Conservation (phyloP, 1,140 invertebrate genomes). For the Chrysomallon squamiferum region DNA sequence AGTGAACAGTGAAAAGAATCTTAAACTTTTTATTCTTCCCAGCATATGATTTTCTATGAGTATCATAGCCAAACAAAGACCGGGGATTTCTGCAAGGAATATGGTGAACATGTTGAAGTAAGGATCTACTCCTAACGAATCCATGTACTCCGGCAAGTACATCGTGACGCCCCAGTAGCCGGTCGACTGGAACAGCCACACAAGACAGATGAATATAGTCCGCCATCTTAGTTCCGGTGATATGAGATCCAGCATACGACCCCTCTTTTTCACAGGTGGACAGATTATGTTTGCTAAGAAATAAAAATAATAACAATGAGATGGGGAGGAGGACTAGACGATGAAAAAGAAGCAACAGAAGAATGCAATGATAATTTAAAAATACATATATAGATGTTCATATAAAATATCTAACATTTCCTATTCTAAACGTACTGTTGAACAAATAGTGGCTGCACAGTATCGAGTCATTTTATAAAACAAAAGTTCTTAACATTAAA, state of each 20-base stretch:
- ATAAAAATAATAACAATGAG: slow-evolving; percentile 5
- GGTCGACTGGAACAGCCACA: slow-evolving; percentile 52
- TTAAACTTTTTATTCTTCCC: slow-evolving; percentile 48
- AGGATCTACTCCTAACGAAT: slow-evolving; percentile 37
- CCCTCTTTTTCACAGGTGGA: slow-evolving; percentile 27
- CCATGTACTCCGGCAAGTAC: slow-evolving; percentile 53
- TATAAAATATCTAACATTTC: too few relatives aligned
- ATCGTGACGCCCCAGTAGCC: slow-evolving; percentile 56
- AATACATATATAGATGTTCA: too few relatives aligned
- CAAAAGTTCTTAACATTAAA: too few relatives aligned
- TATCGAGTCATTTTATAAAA: too few relatives aligned
- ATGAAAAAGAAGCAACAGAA: too few relatives aligned
- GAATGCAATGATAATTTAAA: too few relatives aligned
- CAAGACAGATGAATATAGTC: slow-evolving; percentile 32
- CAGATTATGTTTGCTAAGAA: slow-evolving; percentile 40
- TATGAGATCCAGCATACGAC: slow-evolving; percentile 43
- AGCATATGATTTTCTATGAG: slow-evolving; percentile 46
- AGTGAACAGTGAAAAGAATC: slow-evolving; percentile 44
- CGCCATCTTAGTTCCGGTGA: slow-evolving; percentile 16
- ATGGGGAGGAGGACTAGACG: not conserved
- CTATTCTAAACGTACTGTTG: too few relatives aligned
- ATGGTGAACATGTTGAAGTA: slow-evolving; percentile 56
- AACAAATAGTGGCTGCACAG: too few relatives aligned
- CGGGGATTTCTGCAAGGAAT: slow-evolving; percentile 55
- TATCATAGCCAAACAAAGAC: slow-evolving; percentile 49